Percentiles rank a stretch among this genome's conserved stretches.
These are phyloP conservation scores for Clarias platycephalus DNA, from an alignment of 2,797 vertebrate genomes.

Conservation along the genomic window DNA sequence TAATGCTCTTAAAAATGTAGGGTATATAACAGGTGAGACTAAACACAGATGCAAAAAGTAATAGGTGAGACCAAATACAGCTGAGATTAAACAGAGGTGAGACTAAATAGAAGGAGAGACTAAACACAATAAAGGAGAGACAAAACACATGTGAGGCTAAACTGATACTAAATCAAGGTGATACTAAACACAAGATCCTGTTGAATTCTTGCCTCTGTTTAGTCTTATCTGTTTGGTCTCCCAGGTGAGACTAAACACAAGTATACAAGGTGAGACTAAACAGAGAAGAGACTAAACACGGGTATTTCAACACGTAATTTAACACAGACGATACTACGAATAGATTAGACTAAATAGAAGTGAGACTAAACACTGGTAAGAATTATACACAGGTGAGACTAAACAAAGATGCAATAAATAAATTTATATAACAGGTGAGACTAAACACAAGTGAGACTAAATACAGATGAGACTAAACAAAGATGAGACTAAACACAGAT, in stretches of 20 bases:
- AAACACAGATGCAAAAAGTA: neutral
- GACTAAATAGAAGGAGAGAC: neutral
- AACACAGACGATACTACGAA: neutral
- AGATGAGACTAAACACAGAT: too few relatives aligned
- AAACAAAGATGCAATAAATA: neutral
- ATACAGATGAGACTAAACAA: too few relatives aligned
- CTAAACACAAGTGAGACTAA: neutral
- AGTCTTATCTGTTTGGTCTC: too few relatives aligned
- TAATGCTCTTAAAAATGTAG: neutral
- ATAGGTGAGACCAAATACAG: neutral
- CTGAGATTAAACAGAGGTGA: neutral
- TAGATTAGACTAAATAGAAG: neutral
- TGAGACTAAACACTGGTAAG: neutral
- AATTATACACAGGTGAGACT: neutral
- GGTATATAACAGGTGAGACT: neutral
- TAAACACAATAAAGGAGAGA: neutral
- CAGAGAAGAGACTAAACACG: neutral
- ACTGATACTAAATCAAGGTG: neutral
- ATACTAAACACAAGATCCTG: neutral
- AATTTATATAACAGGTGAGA: neutral
- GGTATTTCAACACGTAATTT: neutral
- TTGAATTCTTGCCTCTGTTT: too few relatives aligned
- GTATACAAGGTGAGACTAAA: neutral
- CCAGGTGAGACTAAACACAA: neutral
- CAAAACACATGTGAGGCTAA: neutral